A percentile compares a stretch with the other conserved stretches of the same genome.
Conservation (phyloP, 2,113 vertebrate genomes). For the Apaloderma vittatum region DNA sequence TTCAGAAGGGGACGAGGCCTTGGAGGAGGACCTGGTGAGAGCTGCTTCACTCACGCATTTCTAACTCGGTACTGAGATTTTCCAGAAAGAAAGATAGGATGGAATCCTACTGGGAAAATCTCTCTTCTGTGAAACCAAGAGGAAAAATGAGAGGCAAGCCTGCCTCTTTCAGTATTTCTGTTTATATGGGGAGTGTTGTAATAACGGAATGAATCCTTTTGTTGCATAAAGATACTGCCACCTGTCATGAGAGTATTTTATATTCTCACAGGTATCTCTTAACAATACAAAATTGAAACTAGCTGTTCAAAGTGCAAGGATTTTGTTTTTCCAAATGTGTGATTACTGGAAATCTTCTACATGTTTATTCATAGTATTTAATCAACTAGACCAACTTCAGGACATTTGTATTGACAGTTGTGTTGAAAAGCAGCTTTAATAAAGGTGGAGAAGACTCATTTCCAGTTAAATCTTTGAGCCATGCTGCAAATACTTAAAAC, state of each 20-base stretch:
- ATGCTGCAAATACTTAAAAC: not conserved
- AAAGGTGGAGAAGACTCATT: not conserved
- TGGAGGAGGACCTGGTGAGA: not conserved
- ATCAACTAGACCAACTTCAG: not conserved
- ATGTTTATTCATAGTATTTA: not conserved
- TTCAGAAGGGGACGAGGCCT: not conserved
- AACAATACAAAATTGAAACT: not conserved
- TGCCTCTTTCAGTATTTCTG: not conserved
- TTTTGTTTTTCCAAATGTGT: not conserved
- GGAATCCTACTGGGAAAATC: not conserved
- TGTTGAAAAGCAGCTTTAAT: conserved; percentile 6
- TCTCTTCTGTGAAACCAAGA: not conserved
- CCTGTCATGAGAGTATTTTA: not conserved
- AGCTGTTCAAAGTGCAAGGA: not conserved
- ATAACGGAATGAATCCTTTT: not conserved
- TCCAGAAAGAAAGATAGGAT: not conserved
- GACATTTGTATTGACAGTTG: not conserved
- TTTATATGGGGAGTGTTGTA: not conserved
- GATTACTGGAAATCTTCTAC: not conserved
- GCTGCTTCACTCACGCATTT: not conserved
- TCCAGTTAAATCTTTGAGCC: not conserved
- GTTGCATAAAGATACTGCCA: not conserved
- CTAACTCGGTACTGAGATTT: not conserved
- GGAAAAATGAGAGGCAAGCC: not conserved
- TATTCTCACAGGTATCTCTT: not conserved